These are phyloP conservation scores for Perccottus glenii DNA, from an alignment of 2,113 vertebrate genomes.

Conservation along the genomic window DNA sequence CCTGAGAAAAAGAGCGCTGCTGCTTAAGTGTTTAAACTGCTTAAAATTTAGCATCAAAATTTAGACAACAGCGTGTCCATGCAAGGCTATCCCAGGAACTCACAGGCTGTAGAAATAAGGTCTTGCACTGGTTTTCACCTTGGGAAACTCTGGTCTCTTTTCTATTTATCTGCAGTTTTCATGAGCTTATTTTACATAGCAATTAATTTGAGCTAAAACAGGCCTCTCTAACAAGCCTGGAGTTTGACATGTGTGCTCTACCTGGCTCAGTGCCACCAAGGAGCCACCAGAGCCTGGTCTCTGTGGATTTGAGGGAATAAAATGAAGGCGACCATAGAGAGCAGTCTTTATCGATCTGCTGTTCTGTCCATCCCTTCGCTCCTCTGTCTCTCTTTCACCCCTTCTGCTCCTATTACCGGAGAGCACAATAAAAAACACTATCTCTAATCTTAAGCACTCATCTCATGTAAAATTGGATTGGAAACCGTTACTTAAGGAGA, in stretches of 20 bases:
- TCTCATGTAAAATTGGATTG: slow-evolving; percentile 4
- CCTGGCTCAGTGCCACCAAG: neutral
- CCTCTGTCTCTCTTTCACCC: neutral
- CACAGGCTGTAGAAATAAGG: too few species aligned
- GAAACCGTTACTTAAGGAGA: slow-evolving; percentile 4
- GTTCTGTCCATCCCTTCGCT: neutral
- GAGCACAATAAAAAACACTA: slow-evolving; percentile 4
- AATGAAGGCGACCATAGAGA: neutral
- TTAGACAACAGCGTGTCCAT: too few species aligned
- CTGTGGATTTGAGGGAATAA: neutral
- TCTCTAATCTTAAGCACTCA: slow-evolving; percentile 1
- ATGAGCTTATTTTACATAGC: too few species aligned
- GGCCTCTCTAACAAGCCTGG: neutral
- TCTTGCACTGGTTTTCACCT: too few species aligned
- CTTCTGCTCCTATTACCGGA: slow-evolving; percentile 5
- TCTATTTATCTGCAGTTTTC: too few species aligned
- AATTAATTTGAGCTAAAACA: too few species aligned
- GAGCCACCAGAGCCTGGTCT: neutral
- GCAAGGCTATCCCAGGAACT: too few species aligned
- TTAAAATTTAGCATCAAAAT: too few species aligned
- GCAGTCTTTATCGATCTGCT: slow-evolving; percentile 3
- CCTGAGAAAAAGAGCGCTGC: too few species aligned
- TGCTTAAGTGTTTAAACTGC: too few species aligned
- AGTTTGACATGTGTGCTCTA: neutral
- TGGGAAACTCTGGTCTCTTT: too few species aligned